phyloP scores from a whole-genome alignment of 2,888 invertebrate genomes.

The Agelastica alni region DNA sequence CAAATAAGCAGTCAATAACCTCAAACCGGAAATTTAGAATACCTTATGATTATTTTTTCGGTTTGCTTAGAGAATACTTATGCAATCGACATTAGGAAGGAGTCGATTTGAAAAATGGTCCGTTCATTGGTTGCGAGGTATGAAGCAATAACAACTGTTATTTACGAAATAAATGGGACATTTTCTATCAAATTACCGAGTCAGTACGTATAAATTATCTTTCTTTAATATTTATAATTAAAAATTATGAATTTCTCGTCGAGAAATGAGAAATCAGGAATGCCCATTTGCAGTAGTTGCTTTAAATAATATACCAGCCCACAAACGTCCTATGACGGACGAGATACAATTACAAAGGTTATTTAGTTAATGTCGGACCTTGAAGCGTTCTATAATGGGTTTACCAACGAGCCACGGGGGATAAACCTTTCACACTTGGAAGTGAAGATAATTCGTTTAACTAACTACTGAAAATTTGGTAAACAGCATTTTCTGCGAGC shows the following conservation, averaged over 20 bases:
- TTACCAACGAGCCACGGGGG: not conserved
- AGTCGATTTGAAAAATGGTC: not conserved
- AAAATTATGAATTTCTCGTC: no score
- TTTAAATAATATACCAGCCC: no score
- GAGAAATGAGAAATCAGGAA: no score
- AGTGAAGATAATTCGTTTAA: not conserved
- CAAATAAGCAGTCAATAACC: conserved; percentile 35
- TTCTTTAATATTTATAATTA: no score
- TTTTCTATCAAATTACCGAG: not conserved
- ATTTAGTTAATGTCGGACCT: no score
- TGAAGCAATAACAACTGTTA: conserved; percentile 2
- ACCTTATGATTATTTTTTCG: conserved; percentile 30
- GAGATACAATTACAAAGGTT: no score
- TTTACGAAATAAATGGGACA: not conserved
- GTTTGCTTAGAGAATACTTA: conserved; percentile 15
- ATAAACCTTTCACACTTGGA: conserved; percentile 3
- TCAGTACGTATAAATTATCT: no score
- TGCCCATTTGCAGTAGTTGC: no score
- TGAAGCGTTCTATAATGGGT: no score
- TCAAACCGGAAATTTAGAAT: conserved; percentile 29
- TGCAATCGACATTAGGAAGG: conserved; percentile 10
- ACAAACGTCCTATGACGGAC: no score
- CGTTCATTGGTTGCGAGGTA: conserved; percentile 1
- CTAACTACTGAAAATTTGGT: conserved; percentile 1
- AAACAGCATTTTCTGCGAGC: not conserved